Percentiles rank a stretch among this genome's conserved stretches.
phyloP scores from a whole-genome alignment of 2,113 vertebrate genomes.

The Cepphus grylle region DNA sequence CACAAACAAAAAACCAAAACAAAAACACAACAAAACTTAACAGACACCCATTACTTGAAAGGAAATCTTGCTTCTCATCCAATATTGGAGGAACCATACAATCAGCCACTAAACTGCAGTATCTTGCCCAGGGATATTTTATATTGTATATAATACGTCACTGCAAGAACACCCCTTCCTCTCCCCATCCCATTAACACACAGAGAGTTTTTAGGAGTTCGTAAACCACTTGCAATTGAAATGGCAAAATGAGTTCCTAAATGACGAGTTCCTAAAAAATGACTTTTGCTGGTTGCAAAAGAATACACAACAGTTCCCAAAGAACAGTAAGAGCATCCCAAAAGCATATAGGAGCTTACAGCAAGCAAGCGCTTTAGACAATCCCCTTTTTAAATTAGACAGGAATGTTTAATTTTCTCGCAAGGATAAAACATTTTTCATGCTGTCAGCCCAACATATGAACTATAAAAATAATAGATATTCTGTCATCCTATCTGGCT shows the following conservation, averaged over 20 bases:
- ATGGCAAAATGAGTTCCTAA: background rate
- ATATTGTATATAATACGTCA: background rate
- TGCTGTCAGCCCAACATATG: background rate
- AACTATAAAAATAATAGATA: slow-evolving; percentile 35
- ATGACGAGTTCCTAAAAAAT: no score
- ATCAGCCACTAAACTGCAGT: background rate
- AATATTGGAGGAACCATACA: background rate
- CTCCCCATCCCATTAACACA: background rate
- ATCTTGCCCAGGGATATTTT: background rate
- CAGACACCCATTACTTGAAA: background rate
- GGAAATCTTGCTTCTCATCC: background rate
- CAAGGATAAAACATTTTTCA: slow-evolving; percentile 11
- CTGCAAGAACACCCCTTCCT: background rate
- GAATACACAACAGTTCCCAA: background rate
- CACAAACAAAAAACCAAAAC: background rate
- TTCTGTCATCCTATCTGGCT: slow-evolving; percentile 9
- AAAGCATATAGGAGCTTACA: background rate
- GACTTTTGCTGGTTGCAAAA: background rate
- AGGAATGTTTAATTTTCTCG: background rate
- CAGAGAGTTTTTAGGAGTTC: background rate
- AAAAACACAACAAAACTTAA: background rate
- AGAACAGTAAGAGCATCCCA: background rate
- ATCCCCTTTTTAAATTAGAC: background rate
- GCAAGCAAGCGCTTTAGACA: background rate
- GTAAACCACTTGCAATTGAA: background rate